phyloP scores from a whole-genome alignment of 2,888 invertebrate genomes.

The Bhutanitis thaidina region DNA sequence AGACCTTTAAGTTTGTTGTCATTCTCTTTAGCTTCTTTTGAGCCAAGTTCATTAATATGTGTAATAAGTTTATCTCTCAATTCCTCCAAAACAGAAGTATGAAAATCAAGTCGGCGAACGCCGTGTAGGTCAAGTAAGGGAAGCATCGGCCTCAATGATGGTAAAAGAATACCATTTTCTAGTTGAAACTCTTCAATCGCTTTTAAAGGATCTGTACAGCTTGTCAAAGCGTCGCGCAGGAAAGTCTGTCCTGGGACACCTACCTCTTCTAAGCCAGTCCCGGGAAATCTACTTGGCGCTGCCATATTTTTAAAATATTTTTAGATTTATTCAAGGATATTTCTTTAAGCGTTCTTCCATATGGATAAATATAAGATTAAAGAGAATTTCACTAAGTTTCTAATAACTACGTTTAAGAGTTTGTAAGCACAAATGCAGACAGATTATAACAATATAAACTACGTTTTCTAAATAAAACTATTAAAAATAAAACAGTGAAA shows the following conservation, averaged over 20 bases:
- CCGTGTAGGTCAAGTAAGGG: conserved; percentile 97
- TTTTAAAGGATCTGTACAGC: conserved; percentile 96
- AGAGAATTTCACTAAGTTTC: no score
- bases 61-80: conserved; percentile 83
- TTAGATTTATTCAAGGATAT: background rate
- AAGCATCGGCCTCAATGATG: conserved; percentile 95
- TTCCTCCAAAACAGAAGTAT: conserved; percentile 94
- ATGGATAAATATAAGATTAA: no score
- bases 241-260: conserved; percentile 93
- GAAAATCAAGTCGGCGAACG: conserved; percentile 95
- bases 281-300: conserved; percentile 68
- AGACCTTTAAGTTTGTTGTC: conserved; percentile 94
- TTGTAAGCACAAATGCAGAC: no score
- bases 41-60: conserved; percentile 91
- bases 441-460: no score
- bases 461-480: no score
- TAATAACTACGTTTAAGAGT: no score
- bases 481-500: no score
- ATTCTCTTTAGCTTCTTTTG: conserved; percentile 84
- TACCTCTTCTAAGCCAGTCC: conserved; percentile 88
- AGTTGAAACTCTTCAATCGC: conserved; percentile 99
- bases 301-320: no score
- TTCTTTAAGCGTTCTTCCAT: background rate
- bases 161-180: conserved; percentile 94
- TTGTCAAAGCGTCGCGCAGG: conserved; percentile 94